A percentile compares a stretch with the other conserved stretches of the same genome.
These are phyloP conservation scores for Cepphus grylle DNA, from an alignment of 2,113 vertebrate species.

Conservation along the genomic window DNA sequence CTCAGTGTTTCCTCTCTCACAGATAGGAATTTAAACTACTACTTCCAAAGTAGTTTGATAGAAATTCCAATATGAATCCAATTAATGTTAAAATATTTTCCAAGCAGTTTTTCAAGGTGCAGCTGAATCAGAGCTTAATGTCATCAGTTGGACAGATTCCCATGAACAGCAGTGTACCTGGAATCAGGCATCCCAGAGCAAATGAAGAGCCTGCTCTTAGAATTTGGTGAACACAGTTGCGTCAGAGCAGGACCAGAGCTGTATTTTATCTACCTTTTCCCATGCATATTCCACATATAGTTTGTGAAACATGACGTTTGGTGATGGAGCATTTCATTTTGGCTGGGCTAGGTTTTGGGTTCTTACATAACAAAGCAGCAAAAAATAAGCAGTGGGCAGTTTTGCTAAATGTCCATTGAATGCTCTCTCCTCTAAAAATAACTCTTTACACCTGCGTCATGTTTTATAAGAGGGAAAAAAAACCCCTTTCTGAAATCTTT, in stretches of 20 bases:
- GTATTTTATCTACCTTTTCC: neutral
- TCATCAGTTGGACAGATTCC: neutral
- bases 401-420: neutral
- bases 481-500: neutral
- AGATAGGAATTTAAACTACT: neutral
- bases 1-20: neutral
- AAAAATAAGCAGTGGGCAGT: neutral
- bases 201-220: neutral
- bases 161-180: neutral
- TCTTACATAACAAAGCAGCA: neutral
- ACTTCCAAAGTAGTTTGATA: neutral
- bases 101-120: neutral
- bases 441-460: neutral
- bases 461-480: neutral
- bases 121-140: neutral
- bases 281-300: neutral
- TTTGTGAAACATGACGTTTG: neutral
- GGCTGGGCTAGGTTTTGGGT: neutral
- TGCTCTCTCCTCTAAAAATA: neutral
- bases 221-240: neutral
- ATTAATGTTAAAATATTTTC: neutral
- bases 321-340: neutral
- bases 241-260: neutral
- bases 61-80: neutral
- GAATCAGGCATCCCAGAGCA: neutral